phyloP scores from a whole-genome alignment of 2,888 invertebrate species.

The Fabriciana adippe region DNA sequence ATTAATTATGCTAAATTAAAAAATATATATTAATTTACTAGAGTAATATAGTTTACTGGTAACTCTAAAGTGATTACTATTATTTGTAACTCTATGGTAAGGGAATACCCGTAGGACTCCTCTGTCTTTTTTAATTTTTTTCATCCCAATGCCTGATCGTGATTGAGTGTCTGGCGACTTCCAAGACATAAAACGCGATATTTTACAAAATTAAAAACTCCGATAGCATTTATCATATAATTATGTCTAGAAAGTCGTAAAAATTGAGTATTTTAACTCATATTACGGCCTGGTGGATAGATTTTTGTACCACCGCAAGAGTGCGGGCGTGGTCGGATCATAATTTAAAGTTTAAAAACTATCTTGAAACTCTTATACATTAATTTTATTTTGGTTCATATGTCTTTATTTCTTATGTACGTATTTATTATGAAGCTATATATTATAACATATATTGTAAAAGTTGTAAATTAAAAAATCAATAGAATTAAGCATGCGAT shows the following conservation, averaged over 20 bases:
- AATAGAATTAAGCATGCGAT: constrained; percentile 14
- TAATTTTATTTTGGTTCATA: constrained; percentile 17
- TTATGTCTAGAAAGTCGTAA: constrained; percentile 42
- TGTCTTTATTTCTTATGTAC: constrained; percentile 1
- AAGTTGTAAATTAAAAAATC: constrained; percentile 19
- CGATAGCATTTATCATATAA: neutral
- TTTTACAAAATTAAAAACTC: neutral
- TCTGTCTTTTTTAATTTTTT: constrained; percentile 39
- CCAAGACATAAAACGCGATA: constrained; percentile 45
- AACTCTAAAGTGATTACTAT: constrained; percentile 30
- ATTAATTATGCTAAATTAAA: no score
- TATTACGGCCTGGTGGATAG: constrained; percentile 48
- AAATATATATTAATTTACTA: neutral
- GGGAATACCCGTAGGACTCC: constrained; percentile 42
- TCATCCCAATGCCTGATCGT: constrained; percentile 42
- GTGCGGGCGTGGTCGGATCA: constrained; percentile 57
- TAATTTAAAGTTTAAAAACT: constrained; percentile 1
- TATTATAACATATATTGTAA: constrained; percentile 8
- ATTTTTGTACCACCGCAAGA: constrained; percentile 47
- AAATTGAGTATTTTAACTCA: constrained; percentile 40
- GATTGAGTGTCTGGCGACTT: constrained; percentile 44
- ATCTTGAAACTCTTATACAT: constrained; percentile 2
- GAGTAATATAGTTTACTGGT: neutral
- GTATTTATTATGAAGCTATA: neutral
- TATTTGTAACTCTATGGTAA: constrained; percentile 45